These are phyloP conservation scores for Aphidius gifuensis DNA, from an alignment of 1,140 invertebrate genomes.

Conservation along the genomic window DNA sequence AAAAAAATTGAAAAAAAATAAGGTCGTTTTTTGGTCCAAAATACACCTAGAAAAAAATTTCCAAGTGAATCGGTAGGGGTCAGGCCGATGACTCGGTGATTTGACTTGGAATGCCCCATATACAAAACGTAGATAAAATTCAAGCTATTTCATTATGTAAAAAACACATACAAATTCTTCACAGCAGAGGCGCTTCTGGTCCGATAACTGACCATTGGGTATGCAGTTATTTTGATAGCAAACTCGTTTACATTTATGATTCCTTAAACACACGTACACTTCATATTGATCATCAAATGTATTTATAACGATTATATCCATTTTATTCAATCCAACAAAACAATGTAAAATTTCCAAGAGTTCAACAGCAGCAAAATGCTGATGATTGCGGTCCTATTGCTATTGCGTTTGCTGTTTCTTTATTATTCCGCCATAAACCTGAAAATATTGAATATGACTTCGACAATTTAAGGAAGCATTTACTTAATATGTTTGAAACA, in stretches of 20 bases:
- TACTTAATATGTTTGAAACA: neutral
- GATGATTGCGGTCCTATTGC: slow-evolving; percentile 24
- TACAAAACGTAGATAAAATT: slow-evolving; percentile 1
- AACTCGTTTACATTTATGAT: slow-evolving; percentile 23
- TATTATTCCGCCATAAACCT: slow-evolving; percentile 12
- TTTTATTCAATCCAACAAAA: slow-evolving; percentile 11
- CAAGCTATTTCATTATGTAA: neutral
- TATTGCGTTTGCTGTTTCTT: slow-evolving; percentile 24
- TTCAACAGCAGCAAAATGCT: slow-evolving; percentile 20
- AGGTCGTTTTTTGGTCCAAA: too few species aligned
- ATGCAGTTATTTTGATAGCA: slow-evolving; percentile 25
- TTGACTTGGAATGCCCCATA: too few species aligned
- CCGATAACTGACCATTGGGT: slow-evolving; percentile 21
- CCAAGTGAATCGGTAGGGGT: too few species aligned
- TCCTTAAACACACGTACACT: slow-evolving; percentile 18
- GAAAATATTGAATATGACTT: neutral
- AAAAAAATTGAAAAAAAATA: too few species aligned
- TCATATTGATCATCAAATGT: too few species aligned
- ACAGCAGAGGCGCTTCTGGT: neutral
- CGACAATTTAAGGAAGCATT: neutral
- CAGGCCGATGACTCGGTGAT: too few species aligned
- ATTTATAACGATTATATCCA: slow-evolving; percentile 18
- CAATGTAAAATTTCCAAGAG: slow-evolving; percentile 19
- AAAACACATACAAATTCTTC: slow-evolving; percentile 22
- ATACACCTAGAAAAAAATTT: too few species aligned